Percentiles rank a stretch among this genome's conserved stretches.
phyloP scores from a whole-genome alignment of 1,140 invertebrate genomes.

The Drosophila tropicalis region DNA sequence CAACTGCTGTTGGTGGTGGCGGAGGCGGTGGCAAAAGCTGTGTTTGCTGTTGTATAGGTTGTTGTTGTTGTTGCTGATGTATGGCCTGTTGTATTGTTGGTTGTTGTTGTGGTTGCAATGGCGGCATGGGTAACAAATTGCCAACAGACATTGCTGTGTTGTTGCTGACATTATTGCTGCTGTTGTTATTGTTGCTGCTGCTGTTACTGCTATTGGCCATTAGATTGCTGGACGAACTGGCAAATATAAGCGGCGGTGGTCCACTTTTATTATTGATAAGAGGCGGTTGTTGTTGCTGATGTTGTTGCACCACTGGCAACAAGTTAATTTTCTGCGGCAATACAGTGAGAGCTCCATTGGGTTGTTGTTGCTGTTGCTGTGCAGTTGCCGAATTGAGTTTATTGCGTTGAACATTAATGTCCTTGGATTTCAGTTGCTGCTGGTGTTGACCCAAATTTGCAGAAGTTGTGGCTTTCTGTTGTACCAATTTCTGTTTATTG shows the following conservation, averaged over 20 bases:
- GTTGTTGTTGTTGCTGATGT: background rate
- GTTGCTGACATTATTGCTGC: conserved; percentile 24
- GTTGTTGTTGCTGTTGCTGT: conserved; percentile 34
- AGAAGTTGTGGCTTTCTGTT: conserved; percentile 32
- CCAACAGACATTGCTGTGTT: conserved; percentile 4
- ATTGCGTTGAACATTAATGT: conserved; percentile 27
- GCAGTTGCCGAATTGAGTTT: conserved; percentile 40
- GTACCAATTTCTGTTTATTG: conserved; percentile 62
- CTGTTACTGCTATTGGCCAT: conserved; percentile 46
- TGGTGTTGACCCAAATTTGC: conserved; percentile 22
- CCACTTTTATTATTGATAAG: conserved; percentile 54
- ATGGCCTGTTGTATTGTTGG: conserved; percentile 27
- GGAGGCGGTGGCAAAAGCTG: conserved; percentile 22
- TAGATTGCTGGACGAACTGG: conserved; percentile 59
- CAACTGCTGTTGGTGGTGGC: conserved; percentile 12
- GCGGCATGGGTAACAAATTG: conserved; percentile 22
- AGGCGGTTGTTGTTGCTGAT: conserved; percentile 20
- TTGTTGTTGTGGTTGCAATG: conserved; percentile 25
- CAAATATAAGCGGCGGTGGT: conserved; percentile 64
- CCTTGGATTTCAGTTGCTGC: conserved; percentile 45
- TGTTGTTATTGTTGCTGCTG: conserved; percentile 40
- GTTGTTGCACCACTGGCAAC: conserved; percentile 34
- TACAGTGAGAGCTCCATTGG: conserved; percentile 38
- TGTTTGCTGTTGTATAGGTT: conserved; percentile 25
- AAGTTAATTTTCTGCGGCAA: conserved; percentile 50